Percentiles rank a stretch among this genome's conserved stretches.
Conservation (phyloP, 2,113 vertebrate genomes). For the Coreoperca whiteheadi region DNA sequence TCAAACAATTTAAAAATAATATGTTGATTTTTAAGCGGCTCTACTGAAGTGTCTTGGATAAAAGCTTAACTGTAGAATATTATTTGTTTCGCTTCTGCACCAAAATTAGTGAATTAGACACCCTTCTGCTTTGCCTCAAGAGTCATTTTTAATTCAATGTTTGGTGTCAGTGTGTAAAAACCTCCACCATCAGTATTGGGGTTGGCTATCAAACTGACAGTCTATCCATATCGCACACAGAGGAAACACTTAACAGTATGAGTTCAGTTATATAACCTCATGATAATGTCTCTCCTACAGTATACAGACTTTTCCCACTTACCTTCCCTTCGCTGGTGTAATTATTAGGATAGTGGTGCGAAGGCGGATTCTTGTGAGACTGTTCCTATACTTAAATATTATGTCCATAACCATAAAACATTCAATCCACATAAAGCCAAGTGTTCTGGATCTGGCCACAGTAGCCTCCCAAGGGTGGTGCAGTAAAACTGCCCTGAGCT, state of each 20-base stretch:
- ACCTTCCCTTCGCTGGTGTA: constrained; percentile 59
- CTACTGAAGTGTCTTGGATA: background rate
- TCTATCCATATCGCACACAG: constrained; percentile 15
- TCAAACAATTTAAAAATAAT: background rate
- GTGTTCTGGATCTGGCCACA: constrained; percentile 77
- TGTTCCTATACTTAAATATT: constrained; percentile 80
- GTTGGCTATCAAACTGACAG: constrained; percentile 2
- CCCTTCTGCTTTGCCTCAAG: background rate
- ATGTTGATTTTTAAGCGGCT: background rate
- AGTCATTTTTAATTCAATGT: background rate
- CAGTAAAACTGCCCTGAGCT: constrained; percentile 74
- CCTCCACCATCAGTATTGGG: background rate
- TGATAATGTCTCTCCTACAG: constrained; percentile 20
- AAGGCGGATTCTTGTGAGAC: constrained; percentile 63
- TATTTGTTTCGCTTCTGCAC: background rate
- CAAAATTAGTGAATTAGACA: background rate
- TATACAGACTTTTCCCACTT: constrained; percentile 36
- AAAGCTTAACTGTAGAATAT: background rate
- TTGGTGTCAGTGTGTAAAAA: background rate
- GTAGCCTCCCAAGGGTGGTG: constrained; percentile 73
- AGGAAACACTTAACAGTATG: background rate
- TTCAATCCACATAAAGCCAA: constrained; percentile 81
- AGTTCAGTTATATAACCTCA: constrained; percentile 41
- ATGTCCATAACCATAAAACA: constrained; percentile 83
- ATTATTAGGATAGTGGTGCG: constrained; percentile 61